A percentile compares a stretch with the other conserved stretches of the same genome.
Evolutionary conservation across 1,140 invertebrate species (phyloP).

Genomic region (Cherax quadricarinatus): DNA sequence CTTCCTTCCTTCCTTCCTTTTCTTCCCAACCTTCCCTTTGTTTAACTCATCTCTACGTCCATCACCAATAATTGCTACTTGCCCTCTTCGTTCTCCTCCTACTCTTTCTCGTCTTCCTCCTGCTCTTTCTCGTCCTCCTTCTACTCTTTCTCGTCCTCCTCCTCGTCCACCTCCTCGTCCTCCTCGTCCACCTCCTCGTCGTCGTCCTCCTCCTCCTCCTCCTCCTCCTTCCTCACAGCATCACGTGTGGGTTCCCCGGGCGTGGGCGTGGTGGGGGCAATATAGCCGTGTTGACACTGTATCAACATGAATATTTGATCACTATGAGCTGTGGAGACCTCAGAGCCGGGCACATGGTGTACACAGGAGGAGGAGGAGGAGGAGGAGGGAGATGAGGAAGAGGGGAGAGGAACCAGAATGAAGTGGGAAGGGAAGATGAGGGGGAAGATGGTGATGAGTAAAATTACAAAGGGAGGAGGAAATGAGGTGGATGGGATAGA

Average conservation of each 20-base stretch:
- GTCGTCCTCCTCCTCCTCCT: not conserved
- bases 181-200: not conserved
- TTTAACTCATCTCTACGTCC: too few species aligned
- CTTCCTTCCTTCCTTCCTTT: too few species aligned
- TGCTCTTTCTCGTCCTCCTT: too few species aligned
- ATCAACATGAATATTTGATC: constrained; percentile 68
- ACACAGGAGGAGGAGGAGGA: too few species aligned
- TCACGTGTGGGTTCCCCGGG: not conserved
- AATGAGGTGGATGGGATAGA: not conserved
- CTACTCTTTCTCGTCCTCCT: not conserved
- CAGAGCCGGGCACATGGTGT: too few species aligned
- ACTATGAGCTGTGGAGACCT: constrained; percentile 31
- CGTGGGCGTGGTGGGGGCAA: not conserved
- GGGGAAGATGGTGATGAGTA: too few species aligned
- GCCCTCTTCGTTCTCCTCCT: too few species aligned
- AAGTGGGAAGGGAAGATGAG: too few species aligned
- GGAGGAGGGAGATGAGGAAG: not conserved
- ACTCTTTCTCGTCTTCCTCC: not conserved
- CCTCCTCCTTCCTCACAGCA: not conserved
- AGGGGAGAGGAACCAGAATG: not conserved
- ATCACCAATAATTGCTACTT: too few species aligned
- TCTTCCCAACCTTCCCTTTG: too few species aligned
- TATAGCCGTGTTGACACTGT: constrained; percentile 58
- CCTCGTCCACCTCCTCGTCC: not conserved
- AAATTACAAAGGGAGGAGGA: not conserved